Conservation (phyloP, 2,888 invertebrate species). For the Nemoura dubitans region DNA sequence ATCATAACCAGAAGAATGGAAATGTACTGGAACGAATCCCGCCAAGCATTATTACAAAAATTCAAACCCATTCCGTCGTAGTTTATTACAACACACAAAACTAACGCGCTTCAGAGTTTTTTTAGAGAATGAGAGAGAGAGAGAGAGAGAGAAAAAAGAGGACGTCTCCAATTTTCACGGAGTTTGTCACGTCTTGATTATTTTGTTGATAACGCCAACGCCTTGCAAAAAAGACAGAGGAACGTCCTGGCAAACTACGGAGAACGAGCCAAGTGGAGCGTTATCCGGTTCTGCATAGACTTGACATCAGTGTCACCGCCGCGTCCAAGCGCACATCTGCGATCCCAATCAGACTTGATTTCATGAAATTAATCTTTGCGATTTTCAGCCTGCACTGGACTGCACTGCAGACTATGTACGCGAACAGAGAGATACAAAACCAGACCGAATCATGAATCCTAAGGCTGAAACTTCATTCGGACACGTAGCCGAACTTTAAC, state of each 20-base stretch:
- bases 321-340: neutral
- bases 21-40: slow-evolving; percentile 4
- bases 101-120: neutral
- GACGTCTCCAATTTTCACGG: neutral
- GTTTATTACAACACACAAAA: slow-evolving; percentile 12
- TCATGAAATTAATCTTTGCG: neutral
- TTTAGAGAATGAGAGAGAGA: neutral
- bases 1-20: slow-evolving; percentile 7
- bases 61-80: neutral
- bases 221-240: neutral
- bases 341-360: neutral
- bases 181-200: slow-evolving; percentile 12
- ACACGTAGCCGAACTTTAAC: neutral
- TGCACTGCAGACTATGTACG: too few relatives aligned
- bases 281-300: slow-evolving; percentile 7
- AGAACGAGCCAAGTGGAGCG: neutral
- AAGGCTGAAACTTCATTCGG: neutral
- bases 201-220: slow-evolving; percentile 5
- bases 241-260: neutral
- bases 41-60: slow-evolving; percentile 7
- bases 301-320: neutral
- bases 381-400: neutral
- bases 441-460: neutral
- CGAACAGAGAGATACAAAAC: too few relatives aligned
- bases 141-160: neutral